Conservation (phyloP, 2,888 invertebrate genomes). For the Cataglyphis cursor region DNA sequence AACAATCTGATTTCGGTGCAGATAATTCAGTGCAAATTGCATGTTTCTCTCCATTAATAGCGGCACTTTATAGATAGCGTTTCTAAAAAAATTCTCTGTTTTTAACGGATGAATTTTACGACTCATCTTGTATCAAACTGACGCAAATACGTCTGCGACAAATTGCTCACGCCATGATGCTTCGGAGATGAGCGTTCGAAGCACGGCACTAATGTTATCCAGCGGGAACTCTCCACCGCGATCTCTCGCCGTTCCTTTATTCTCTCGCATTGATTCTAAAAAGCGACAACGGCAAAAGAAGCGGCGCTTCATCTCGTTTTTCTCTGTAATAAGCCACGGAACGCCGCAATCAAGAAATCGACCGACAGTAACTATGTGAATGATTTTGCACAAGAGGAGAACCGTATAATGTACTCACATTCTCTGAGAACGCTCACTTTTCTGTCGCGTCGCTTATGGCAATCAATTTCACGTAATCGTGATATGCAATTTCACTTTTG, state of each 20-base stretch:
- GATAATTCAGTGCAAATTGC: constrained; percentile 27
- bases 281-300: constrained; percentile 57
- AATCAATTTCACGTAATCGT: neutral
- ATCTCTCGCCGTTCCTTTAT: constrained; percentile 56
- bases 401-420: neutral
- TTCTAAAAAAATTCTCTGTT: constrained; percentile 59
- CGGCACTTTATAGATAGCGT: constrained; percentile 64
- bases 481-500: neutral
- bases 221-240: constrained; percentile 44
- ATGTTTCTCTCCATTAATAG: constrained; percentile 38
- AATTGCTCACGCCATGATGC: constrained; percentile 72
- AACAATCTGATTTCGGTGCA: neutral
- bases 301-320: constrained; percentile 59
- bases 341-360: constrained; percentile 57
- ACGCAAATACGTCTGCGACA: constrained; percentile 65
- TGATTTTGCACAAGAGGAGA: constrained; percentile 58
- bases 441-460: neutral
- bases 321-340: constrained; percentile 50
- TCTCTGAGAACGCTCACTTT: neutral
- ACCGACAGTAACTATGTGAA: constrained; percentile 37
- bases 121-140: constrained; percentile 62
- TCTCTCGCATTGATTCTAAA: constrained; percentile 49
- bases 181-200: constrained; percentile 46
- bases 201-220: constrained; percentile 48
- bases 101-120: constrained; percentile 79